Percentiles rank a stretch among this genome's conserved stretches.
Conservation (phyloP, 2,797 vertebrate genomes). For the Holocentrus rufus region DNA sequence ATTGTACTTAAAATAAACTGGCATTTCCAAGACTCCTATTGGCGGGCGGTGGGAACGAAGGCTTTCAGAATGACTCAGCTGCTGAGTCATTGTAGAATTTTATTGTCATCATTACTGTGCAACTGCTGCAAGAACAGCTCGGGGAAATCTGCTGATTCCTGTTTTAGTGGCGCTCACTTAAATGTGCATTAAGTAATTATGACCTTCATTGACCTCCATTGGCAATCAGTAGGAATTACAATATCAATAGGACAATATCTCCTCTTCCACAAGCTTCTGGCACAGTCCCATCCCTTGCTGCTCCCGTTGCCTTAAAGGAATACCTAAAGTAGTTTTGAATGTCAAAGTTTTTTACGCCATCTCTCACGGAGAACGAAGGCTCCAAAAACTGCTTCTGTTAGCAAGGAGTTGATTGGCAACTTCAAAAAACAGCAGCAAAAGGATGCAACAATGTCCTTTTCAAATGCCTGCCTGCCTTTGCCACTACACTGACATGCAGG, state of each 20-base stretch:
- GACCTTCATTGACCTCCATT: constrained; percentile 13
- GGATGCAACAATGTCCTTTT: too few species aligned
- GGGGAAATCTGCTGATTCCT: neutral
- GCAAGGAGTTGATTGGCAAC: too few species aligned
- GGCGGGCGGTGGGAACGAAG: neutral
- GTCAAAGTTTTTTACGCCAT: too few species aligned
- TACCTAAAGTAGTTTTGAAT: too few species aligned
- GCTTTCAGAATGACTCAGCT: neutral
- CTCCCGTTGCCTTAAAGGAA: too few species aligned
- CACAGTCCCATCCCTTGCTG: too few species aligned
- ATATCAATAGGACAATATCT: neutral
- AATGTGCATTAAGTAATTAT: neutral
- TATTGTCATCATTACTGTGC: neutral
- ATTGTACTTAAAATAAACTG: constrained; percentile 39
- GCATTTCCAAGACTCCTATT: neutral
- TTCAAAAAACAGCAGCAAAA: too few species aligned
- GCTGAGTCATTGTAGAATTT: neutral
- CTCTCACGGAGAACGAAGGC: too few species aligned
- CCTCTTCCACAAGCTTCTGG: neutral
- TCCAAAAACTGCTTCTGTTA: too few species aligned
- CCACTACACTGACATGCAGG: too few species aligned
- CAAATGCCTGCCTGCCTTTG: too few species aligned
- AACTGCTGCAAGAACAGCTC: neutral
- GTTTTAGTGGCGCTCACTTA: neutral
- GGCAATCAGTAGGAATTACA: too few species aligned